phyloP scores from a whole-genome alignment of 2,113 vertebrate species.

The Cheirogaleus medius region DNA sequence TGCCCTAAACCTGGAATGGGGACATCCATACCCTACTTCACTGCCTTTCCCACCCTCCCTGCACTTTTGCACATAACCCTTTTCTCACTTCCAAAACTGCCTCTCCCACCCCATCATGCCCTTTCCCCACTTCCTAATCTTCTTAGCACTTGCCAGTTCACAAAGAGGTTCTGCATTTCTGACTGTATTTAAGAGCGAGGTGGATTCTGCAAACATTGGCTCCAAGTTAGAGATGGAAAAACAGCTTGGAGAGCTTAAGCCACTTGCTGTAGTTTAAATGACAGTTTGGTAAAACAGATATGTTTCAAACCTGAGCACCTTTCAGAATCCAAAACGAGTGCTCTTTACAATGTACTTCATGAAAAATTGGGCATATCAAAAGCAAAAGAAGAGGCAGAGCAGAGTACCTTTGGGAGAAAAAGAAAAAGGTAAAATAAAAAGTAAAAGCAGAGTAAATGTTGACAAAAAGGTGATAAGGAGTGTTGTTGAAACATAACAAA shows the following conservation, averaged over 20 bases:
- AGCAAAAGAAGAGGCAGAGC: not conserved
- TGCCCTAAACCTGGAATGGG: not conserved
- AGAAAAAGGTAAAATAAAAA: not conserved
- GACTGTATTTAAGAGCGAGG: not conserved
- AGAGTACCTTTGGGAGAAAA: not conserved
- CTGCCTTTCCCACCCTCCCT: not conserved
- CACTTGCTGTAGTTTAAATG: not conserved
- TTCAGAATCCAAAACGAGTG: not conserved
- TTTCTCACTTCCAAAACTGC: not conserved
- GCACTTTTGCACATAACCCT: not conserved
- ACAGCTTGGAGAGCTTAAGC: not conserved
- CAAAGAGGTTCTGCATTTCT: not conserved
- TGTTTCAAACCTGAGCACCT: not conserved
- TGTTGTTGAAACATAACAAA: not conserved
- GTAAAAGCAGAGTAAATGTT: not conserved
- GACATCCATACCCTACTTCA: not conserved
- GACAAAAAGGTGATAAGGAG: not conserved
- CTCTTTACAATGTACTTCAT: not conserved
- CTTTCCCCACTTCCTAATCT: not conserved
- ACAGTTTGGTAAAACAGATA: not conserved
- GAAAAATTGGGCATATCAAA: not conserved
- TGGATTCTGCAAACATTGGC: not conserved
- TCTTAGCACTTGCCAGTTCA: not conserved
- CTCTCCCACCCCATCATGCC: too few relatives aligned
- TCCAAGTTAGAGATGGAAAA: not conserved